These are phyloP conservation scores for Gonioctena quinquepunctata DNA, from an alignment of 1,140 invertebrate genomes.

Conservation along the genomic window DNA sequence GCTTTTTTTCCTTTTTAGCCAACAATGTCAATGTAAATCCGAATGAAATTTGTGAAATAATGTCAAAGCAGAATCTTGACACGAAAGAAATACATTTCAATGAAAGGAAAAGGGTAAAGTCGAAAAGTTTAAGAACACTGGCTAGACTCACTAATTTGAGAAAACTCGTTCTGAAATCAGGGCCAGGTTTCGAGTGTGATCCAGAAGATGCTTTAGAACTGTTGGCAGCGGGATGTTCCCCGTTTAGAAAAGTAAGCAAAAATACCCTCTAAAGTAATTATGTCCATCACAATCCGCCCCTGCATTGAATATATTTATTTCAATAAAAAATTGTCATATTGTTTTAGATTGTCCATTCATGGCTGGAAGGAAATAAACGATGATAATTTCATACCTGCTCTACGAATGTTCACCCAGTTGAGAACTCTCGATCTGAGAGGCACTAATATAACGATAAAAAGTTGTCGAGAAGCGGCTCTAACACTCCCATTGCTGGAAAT, in stretches of 20 bases:
- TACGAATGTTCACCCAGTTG: constrained; percentile 36
- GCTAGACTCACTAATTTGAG: constrained; percentile 33
- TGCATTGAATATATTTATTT: neutral
- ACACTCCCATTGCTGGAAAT: constrained; percentile 34
- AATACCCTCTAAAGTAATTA: too few species aligned
- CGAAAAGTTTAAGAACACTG: constrained; percentile 36
- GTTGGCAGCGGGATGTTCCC: constrained; percentile 38
- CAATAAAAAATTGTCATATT: neutral
- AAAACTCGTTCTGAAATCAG: constrained; percentile 30
- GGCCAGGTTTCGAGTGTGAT: constrained; percentile 34
- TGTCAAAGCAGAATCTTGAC: constrained; percentile 29
- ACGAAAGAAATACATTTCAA: constrained; percentile 33
- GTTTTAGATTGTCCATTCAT: constrained; percentile 32
- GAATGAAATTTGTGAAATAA: constrained; percentile 37
- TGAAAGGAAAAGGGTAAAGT: constrained; percentile 32
- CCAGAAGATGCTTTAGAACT: constrained; percentile 41
- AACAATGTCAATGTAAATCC: constrained; percentile 37
- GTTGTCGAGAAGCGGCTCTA: constrained; percentile 39
- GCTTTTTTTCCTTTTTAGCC: constrained; percentile 25
- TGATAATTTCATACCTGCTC: constrained; percentile 35
- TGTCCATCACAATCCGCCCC: too few species aligned
- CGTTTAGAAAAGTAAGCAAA: constrained; percentile 32
- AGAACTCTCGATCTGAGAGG: constrained; percentile 36
- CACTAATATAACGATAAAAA: constrained; percentile 39
- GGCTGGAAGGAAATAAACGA: constrained; percentile 42